Percentiles rank a stretch among this genome's conserved stretches.
Conservation (phyloP, 2,113 vertebrate genomes). For the Ammodytes dubius region DNA sequence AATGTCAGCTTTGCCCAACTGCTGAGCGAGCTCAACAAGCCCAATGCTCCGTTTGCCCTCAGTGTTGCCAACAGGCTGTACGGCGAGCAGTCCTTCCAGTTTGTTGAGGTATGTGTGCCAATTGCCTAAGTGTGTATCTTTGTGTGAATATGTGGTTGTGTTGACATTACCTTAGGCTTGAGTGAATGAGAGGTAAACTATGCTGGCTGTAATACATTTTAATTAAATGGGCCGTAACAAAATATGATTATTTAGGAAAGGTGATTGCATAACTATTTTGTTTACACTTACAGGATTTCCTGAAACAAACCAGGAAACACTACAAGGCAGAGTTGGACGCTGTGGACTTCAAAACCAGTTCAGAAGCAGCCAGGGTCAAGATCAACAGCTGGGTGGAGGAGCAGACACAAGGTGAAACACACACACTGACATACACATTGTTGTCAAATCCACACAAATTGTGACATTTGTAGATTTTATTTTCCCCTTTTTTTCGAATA, state of each 20-base stretch:
- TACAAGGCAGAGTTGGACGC: slow-evolving; percentile 77
- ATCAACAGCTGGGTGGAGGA: slow-evolving; percentile 84
- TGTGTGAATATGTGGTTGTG: no score
- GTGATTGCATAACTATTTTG: not conserved
- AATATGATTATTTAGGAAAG: not conserved
- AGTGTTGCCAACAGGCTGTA: slow-evolving; percentile 89
- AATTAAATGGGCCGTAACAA: no score
- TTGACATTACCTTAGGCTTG: no score
- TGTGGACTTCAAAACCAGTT: slow-evolving; percentile 69
- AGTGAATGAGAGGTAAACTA: no score
- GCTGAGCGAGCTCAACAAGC: slow-evolving; percentile 83
- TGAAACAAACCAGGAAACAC: slow-evolving; percentile 57
- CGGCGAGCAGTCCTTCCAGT: slow-evolving; percentile 87
- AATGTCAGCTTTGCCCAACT: slow-evolving; percentile 80
- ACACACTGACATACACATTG: not conserved
- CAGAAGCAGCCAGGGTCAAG: slow-evolving; percentile 62
- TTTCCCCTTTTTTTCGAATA: no score
- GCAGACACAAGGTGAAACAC: slow-evolving; percentile 75
- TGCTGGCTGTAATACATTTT: no score
- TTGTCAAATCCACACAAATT: no score
- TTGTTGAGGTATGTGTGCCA: slow-evolving; percentile 83
- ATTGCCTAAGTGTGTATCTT: no score
- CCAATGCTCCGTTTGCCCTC: slow-evolving; percentile 78
- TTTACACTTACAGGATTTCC: slow-evolving; percentile 71
- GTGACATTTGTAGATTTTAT: no score